These are phyloP conservation scores for Tenthredo notha DNA, from an alignment of 2,888 invertebrate genomes.

Conservation along the genomic window DNA sequence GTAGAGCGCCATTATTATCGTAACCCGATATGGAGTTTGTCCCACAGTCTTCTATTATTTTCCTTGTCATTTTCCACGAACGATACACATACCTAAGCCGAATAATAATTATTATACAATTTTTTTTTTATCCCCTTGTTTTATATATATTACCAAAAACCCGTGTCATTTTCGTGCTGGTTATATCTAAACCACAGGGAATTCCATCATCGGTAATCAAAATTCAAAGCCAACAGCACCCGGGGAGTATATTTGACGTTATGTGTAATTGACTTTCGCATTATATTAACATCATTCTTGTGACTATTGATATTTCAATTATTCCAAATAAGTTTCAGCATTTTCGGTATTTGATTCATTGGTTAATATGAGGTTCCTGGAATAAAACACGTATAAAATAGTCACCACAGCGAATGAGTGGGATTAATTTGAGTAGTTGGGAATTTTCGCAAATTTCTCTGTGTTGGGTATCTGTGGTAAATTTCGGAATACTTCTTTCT, in stretches of 20 bases:
- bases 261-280: neutral
- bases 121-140: neutral
- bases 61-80: neutral
- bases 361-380: neutral
- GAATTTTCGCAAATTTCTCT: neutral
- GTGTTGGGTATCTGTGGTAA: neutral
- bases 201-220: conserved; percentile 20
- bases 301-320: neutral
- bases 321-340: neutral
- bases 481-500: neutral
- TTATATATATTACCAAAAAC: neutral
- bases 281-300: neutral
- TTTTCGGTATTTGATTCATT: neutral
- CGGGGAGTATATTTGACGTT: neutral
- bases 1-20: too few species aligned
- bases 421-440: neutral
- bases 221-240: conserved; percentile 12
- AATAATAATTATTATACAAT: neutral
- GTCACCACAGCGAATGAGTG: neutral
- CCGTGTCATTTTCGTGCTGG: neutral
- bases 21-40: too few species aligned
- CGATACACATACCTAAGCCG: neutral
- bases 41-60: too few species aligned
- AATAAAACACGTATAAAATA: neutral
- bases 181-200: neutral